Percentiles rank a stretch among this genome's conserved stretches.
phyloP scores from a whole-genome alignment of 2,888 invertebrate species.

The Hetaerina titia region DNA sequence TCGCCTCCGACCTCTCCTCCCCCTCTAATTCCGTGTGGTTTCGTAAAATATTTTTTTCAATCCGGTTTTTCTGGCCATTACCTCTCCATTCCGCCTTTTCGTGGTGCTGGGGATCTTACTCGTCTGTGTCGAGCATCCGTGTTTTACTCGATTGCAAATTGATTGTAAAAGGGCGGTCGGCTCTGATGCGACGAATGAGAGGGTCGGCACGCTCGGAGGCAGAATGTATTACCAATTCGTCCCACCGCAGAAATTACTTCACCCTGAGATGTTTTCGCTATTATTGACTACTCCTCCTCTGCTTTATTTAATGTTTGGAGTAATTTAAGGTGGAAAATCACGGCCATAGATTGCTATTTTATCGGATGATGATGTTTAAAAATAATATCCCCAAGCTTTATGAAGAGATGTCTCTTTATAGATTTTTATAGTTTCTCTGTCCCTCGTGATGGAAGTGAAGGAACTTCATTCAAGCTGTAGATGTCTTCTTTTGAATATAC shows the following conservation, averaged over 20 bases:
- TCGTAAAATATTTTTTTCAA: background rate
- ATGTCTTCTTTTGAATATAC: too few species aligned
- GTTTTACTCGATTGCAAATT: conserved; percentile 28
- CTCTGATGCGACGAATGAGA: background rate
- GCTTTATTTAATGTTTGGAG: too few species aligned
- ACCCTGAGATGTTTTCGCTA: too few species aligned
- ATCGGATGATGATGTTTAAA: too few species aligned
- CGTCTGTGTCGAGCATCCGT: background rate
- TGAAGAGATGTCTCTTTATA: too few species aligned
- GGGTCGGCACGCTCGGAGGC: background rate
- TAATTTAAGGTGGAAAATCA: too few species aligned
- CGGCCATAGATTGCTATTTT: too few species aligned
- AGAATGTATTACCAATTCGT: background rate
- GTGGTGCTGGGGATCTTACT: background rate
- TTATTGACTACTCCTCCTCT: too few species aligned
- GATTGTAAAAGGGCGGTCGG: background rate
- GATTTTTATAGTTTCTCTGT: too few species aligned
- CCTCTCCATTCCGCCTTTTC: background rate
- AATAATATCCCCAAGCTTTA: too few species aligned
- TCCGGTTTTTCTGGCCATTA: background rate
- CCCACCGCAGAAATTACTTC: background rate
- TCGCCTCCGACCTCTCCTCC: background rate
- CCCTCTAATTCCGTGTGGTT: background rate
- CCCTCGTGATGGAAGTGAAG: too few species aligned
- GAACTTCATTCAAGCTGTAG: too few species aligned